These are phyloP conservation scores for Drosophila repleta DNA, from an alignment of 1,140 invertebrate genomes.

Conservation along the genomic window DNA sequence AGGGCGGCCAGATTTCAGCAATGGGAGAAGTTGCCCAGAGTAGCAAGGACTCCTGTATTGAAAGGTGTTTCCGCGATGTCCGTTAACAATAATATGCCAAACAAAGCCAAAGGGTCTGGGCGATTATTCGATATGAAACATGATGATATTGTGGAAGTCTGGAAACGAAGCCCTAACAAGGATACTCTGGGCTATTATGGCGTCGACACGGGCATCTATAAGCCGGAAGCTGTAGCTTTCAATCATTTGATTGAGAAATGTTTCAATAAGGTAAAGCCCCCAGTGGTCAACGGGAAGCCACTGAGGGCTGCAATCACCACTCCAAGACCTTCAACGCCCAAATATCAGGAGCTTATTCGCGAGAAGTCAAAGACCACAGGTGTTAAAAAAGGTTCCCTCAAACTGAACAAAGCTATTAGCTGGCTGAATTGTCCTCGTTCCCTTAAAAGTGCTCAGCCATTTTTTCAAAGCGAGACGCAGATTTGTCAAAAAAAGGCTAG, in stretches of 20 bases:
- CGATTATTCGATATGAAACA: background rate
- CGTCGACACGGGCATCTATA: background rate
- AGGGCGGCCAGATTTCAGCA: background rate
- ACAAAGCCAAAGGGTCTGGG: no score
- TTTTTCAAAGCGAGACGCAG: background rate
- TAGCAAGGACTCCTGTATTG: background rate
- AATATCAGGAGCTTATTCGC: conserved; percentile 2
- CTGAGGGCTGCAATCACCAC: background rate
- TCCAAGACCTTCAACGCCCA: background rate
- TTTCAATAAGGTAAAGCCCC: background rate
- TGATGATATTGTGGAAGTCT: conserved; percentile 18
- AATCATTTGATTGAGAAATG: conserved; percentile 15
- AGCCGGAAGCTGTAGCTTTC: background rate
- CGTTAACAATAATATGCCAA: no score
- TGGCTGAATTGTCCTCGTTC: conserved; percentile 8
- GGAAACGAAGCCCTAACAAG: conserved; percentile 22
- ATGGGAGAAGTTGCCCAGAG: conserved; percentile 1
- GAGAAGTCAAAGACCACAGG: background rate
- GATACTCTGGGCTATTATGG: conserved; percentile 21
- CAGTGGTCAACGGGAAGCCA: background rate
- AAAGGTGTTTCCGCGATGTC: no score
- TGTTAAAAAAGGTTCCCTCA: background rate
- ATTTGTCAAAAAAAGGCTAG: background rate
- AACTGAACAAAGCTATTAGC: background rate
- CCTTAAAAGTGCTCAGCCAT: background rate